Conservation (phyloP, 2,797 vertebrate species). For the Anomalospiza imberbis region DNA sequence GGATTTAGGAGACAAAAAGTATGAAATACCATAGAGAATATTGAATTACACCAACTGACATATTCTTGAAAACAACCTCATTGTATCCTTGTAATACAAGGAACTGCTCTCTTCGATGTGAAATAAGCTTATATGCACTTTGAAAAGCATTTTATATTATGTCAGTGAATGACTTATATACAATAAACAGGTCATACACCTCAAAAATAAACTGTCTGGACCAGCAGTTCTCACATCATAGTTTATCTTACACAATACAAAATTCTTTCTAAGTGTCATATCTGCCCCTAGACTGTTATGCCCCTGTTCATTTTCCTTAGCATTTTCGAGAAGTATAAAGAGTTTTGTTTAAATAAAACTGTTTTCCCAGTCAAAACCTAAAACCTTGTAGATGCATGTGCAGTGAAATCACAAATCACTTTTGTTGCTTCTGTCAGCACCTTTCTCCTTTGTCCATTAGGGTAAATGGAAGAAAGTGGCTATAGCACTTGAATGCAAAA, state of each 20-base stretch:
- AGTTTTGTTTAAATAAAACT: background rate
- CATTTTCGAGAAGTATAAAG: background rate
- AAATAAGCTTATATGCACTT: background rate
- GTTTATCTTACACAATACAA: background rate
- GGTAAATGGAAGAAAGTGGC: background rate
- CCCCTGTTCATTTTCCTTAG: background rate
- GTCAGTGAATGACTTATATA: background rate
- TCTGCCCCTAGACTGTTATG: background rate
- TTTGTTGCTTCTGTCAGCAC: background rate
- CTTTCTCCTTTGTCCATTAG: background rate
- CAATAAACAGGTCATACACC: background rate
- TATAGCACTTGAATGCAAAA: background rate
- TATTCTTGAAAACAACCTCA: background rate
- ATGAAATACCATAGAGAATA: conserved; percentile 19
- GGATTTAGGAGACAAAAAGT: conserved; percentile 39
- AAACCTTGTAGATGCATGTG: background rate
- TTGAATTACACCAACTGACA: conserved; percentile 1
- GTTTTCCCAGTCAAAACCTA: background rate
- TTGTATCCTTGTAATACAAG: background rate
- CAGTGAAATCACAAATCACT: background rate
- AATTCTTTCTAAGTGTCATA: background rate
- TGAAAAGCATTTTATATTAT: background rate
- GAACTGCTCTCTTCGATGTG: conserved; percentile 1
- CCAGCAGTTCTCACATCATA: background rate
- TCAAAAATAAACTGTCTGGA: background rate